Conservation (phyloP, 2,113 vertebrate genomes). For the Albula goreensis region DNA sequence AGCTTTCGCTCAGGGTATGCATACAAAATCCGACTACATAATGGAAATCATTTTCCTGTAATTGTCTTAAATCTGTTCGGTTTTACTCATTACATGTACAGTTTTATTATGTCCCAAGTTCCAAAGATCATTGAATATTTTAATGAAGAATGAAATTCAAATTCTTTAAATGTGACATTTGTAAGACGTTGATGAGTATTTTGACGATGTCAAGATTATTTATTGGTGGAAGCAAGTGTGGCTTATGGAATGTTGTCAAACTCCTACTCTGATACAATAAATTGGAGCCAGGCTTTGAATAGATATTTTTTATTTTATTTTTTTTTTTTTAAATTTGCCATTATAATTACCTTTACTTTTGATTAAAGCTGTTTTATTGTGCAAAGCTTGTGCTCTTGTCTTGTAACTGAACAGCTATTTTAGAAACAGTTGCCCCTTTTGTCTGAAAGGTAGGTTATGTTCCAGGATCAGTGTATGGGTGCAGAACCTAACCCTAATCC, state of each 20-base stretch:
- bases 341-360: background rate
- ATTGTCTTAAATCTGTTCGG: slow-evolving; percentile 42
- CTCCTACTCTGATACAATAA: slow-evolving; percentile 4
- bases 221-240: slow-evolving; percentile 57
- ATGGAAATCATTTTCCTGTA: background rate
- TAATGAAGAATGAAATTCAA: slow-evolving; percentile 51
- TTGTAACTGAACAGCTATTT: background rate
- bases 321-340: background rate
- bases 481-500: background rate
- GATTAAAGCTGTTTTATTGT: slow-evolving; percentile 16
- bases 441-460: background rate
- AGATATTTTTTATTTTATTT: background rate
- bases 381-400: background rate
- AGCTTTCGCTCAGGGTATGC: background rate
- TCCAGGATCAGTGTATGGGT: background rate
- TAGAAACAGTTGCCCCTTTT: background rate
- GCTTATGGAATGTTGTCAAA: slow-evolving; percentile 27
- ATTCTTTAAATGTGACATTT: slow-evolving; percentile 74
- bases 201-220: slow-evolving; percentile 52
- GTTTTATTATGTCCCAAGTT: background rate
- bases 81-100: background rate
- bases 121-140: slow-evolving; percentile 79
- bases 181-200: slow-evolving; percentile 76
- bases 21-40: background rate
- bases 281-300: slow-evolving; percentile 60